Conservation (phyloP, 2,113 vertebrate species). For the Polyodon spathula region DNA sequence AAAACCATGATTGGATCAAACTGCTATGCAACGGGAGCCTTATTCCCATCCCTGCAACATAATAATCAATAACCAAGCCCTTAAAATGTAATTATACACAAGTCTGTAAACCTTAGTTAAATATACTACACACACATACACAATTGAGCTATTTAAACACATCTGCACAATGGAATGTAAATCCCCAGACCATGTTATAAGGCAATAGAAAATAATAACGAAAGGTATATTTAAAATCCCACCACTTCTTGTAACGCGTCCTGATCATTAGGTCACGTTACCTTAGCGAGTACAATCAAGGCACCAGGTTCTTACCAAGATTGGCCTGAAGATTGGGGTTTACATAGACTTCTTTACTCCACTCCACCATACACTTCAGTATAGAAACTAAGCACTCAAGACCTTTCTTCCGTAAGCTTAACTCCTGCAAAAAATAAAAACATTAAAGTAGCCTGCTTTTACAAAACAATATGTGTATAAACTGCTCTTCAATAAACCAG, state of each 20-base stretch:
- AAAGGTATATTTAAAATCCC: no score
- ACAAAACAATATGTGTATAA: neutral
- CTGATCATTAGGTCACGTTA: no score
- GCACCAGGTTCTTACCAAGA: constrained; percentile 63
- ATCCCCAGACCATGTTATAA: no score
- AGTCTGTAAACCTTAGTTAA: no score
- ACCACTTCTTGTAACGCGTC: no score
- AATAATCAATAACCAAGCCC: no score
- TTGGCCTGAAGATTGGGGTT: constrained; percentile 88
- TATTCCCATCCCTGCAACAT: no score
- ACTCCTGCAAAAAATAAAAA: constrained; percentile 57
- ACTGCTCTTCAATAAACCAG: no score
- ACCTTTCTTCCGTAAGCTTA: constrained; percentile 93
- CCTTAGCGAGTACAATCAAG: neutral
- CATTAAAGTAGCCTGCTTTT: neutral
- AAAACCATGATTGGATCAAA: no score
- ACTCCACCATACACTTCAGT: constrained; percentile 97
- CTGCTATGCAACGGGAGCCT: no score
- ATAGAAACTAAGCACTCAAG: constrained; percentile 94
- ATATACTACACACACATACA: neutral
- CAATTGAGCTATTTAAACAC: neutral
- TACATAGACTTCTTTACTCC: constrained; percentile 95
- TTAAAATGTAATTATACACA: no score
- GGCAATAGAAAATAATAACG: no score
- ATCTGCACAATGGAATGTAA: neutral